Conservation (phyloP, 2,113 vertebrate genomes). For the Carollia perspicillata region DNA sequence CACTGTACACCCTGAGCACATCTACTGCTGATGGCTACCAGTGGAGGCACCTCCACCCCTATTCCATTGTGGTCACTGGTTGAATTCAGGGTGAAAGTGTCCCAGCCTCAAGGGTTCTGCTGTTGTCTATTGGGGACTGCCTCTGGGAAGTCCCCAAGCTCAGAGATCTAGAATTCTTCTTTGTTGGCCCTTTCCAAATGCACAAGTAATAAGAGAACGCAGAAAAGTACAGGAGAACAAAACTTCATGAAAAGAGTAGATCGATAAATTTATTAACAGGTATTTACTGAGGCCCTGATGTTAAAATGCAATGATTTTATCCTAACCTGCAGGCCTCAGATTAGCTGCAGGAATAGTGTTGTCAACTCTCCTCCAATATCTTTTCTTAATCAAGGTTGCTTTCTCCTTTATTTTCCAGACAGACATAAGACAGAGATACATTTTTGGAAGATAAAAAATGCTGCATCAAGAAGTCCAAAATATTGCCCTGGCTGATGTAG, state of each 20-base stretch:
- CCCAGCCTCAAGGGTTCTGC: not conserved
- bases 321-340: not conserved
- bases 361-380: not conserved
- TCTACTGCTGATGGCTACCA: not conserved
- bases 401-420: not conserved
- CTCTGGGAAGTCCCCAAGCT: slow-evolving; percentile 2
- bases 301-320: slow-evolving; percentile 27
- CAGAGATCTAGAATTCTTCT: not conserved
- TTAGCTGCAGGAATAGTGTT: not conserved
- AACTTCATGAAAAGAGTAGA: not conserved
- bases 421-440: not conserved
- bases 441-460: slow-evolving; percentile 31
- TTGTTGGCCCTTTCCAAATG: not conserved
- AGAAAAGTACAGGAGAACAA: not conserved
- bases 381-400: not conserved
- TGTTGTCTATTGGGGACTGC: not conserved
- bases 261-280: slow-evolving; percentile 16
- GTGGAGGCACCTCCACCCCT: not conserved
- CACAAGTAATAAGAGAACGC: not conserved
- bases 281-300: not conserved
- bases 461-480: not conserved
- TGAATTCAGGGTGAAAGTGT: not conserved
- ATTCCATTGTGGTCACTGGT: not conserved
- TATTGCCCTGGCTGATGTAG: too few relatives aligned
- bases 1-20: not conserved